Base-by-base conservation (phyloP, 2,888 invertebrate species). In the Macroteleia sp. region DNA sequence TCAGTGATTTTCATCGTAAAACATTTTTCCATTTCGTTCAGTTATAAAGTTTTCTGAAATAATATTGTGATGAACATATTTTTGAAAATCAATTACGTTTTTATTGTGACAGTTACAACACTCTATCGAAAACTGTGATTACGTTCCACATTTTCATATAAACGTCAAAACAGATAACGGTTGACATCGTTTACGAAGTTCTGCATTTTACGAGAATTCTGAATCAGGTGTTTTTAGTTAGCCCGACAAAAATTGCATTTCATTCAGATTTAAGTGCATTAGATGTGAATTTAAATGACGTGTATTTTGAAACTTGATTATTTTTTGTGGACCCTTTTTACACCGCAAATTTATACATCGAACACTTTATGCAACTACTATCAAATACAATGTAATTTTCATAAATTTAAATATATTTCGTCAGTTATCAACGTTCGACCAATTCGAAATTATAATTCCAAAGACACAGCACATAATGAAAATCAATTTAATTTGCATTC, bases 91-190 rank as follows among this genome's bases (percentile, higher is more conserved):
- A 54, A 54, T 61, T 61, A 44, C 16, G 4, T 17, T 56, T 62
- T 71, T 48, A 56, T 62, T 30, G 41, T 9, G 46, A 46, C 36
- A 39, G 61, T 48, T 36, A 44, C n/a, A 30, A 32, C 42, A 12
- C 3, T 19, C 14, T n/a, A 56, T 61, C 28, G 14, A 10, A 30
- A 19, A 14, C 22, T 14, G 32, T 10, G 56, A 73, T 62, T 64
- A 16, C 28, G 16, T 20, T 19, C 3, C 42, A 14, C 19, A 57
- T 57, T 57, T 57, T 59, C 57, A 57, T 34, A 44, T 39, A 59
- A 74, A 66, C 44, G 48, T 66, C 57, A 59, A 36, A 64, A 57
- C 57, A 42, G 32, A 57, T 73, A 57, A 57, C 62, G 44, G 25
- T 62, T 41, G 62, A 39, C 46, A 36, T 56, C 54, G 41, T 32